These are phyloP conservation scores for Phrynocephalus guinanensis DNA, from an alignment of 2,797 vertebrate genomes.

Conservation along the genomic window DNA sequence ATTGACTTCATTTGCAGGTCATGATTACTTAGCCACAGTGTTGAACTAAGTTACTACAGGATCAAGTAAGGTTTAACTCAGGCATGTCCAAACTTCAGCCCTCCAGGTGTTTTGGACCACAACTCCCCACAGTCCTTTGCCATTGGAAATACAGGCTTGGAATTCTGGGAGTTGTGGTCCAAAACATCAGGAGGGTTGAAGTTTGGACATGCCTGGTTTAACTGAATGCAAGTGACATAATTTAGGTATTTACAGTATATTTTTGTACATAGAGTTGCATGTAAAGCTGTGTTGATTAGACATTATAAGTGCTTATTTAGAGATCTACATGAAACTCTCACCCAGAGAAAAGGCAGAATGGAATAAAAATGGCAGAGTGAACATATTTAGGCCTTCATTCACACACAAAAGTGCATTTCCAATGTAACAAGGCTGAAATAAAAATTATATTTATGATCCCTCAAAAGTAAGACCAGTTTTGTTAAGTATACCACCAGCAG, in stretches of 20 bases:
- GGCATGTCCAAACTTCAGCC: too few species aligned
- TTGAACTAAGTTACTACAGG: too few species aligned
- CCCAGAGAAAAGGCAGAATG: background rate
- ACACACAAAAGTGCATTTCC: background rate
- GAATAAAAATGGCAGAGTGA: background rate
- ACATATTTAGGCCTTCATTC: background rate
- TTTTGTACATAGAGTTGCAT: background rate
- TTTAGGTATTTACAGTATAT: background rate
- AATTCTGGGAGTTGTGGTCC: too few species aligned
- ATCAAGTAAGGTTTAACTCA: too few species aligned
- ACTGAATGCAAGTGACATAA: too few species aligned
- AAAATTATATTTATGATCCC: background rate
- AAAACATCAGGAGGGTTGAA: too few species aligned
- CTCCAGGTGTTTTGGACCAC: too few species aligned
- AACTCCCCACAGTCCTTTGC: too few species aligned
- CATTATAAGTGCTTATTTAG: background rate
- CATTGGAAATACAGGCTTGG: too few species aligned
- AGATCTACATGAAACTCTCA: background rate
- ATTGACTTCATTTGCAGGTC: too few species aligned
- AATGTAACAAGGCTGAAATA: background rate
- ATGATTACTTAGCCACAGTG: too few species aligned
- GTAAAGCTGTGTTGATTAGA: background rate
- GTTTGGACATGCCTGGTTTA: too few species aligned
- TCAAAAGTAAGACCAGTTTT: background rate
- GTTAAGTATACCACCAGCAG: constrained; percentile 7